Percentiles rank a stretch among this genome's conserved stretches.
phyloP scores from a whole-genome alignment of 1,140 invertebrate genomes.

The Caenorhabditis latens region DNA sequence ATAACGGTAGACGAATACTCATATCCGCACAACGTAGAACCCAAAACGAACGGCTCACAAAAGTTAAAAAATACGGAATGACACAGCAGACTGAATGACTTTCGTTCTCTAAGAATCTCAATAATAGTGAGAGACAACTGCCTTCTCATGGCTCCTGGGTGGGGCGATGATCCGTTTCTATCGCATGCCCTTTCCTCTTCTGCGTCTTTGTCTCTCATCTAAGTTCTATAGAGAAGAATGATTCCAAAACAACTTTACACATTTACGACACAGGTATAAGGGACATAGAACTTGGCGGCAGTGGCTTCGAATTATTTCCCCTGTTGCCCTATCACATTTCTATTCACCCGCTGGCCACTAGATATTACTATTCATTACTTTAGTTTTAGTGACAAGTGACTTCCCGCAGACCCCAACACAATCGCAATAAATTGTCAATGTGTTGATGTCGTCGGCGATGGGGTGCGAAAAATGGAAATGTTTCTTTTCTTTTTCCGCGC shows the following conservation, averaged over 20 bases:
- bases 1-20: slow-evolving; percentile 38
- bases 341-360: not conserved
- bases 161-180: slow-evolving; percentile 47
- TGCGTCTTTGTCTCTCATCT: slow-evolving; percentile 29
- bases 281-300: not conserved
- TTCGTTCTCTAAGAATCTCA: slow-evolving; percentile 32
- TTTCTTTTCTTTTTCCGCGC: slow-evolving; percentile 1
- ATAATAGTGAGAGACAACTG: slow-evolving; percentile 31
- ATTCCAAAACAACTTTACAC: slow-evolving; percentile 52
- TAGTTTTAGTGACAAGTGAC: slow-evolving; percentile 43
- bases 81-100: slow-evolving; percentile 29
- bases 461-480: slow-evolving; percentile 9
- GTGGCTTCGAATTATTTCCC: not conserved
- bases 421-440: slow-evolving; percentile 56
- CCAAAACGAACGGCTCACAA: not conserved
- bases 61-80: not conserved
- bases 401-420: slow-evolving; percentile 33
- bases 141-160: slow-evolving; percentile 53
- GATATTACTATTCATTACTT: slow-evolving; percentile 44
- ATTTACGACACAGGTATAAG: slow-evolving; percentile 24
- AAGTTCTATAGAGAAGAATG: slow-evolving; percentile 47
- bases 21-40: slow-evolving; percentile 5
- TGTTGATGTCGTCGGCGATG: slow-evolving; percentile 18
- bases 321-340: slow-evolving; percentile 19
- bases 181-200: slow-evolving; percentile 39